These are phyloP conservation scores for Colletes collaris DNA, from an alignment of 2,888 invertebrate species.

Conservation along the genomic window DNA sequence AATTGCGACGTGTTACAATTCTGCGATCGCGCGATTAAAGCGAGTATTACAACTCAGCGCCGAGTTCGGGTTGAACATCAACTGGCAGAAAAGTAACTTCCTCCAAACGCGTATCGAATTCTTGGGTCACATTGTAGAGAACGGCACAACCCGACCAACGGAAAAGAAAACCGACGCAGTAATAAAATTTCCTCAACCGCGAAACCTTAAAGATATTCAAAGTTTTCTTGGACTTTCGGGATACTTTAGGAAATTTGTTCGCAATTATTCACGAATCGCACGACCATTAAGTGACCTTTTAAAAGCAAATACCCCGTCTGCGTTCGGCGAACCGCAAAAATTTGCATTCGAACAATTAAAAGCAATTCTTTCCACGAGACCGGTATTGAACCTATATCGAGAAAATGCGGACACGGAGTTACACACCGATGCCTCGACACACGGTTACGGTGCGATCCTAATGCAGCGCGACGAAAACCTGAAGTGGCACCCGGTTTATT, in stretches of 20 bases:
- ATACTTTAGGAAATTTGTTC: slow-evolving; percentile 58
- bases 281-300: slow-evolving; percentile 25
- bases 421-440: too few species aligned
- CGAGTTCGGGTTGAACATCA: slow-evolving; percentile 4
- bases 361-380: slow-evolving; percentile 1
- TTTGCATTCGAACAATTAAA: slow-evolving; percentile 31
- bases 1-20: background rate
- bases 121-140: slow-evolving; percentile 19
- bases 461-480: too few species aligned
- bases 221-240: slow-evolving; percentile 51
- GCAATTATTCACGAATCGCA: slow-evolving; percentile 15
- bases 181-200: slow-evolving; percentile 48
- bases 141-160: slow-evolving; percentile 4
- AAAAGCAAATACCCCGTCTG: background rate
- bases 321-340: slow-evolving; percentile 11
- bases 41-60: background rate
- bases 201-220: background rate
- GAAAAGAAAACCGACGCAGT: slow-evolving; percentile 55
- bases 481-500: background rate
- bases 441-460: too few species aligned
- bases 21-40: background rate
- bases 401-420: too few species aligned
- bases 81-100: slow-evolving; percentile 25
- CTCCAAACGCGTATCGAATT: slow-evolving; percentile 20
- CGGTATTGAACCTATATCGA: slow-evolving; percentile 15